A percentile compares a stretch with the other conserved stretches of the same genome.
Evolutionary conservation across 2,113 vertebrate genomes (phyloP).

Genomic region (Vombatus ursinus): DNA sequence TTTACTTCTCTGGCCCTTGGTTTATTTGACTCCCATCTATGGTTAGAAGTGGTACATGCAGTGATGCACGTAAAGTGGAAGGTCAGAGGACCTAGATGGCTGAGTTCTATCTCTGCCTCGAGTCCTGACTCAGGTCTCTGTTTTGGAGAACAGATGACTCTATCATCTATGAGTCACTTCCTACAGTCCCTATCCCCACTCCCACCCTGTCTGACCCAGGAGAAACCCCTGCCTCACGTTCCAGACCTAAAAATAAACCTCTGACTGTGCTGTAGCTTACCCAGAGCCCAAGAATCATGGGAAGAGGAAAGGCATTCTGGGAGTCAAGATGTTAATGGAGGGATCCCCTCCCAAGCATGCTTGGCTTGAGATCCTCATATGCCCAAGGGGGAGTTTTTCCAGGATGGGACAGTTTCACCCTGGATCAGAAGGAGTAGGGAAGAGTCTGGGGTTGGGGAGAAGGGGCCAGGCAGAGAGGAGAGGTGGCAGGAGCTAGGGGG

Average conservation of each 20-base stretch:
- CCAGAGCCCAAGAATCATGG: neutral
- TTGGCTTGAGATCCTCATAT: neutral
- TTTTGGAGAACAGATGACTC: conserved; percentile 46
- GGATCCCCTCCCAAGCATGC: neutral
- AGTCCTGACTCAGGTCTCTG: conserved; percentile 68
- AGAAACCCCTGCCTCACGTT: conserved; percentile 37
- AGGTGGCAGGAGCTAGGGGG: neutral
- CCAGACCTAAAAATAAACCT: conserved; percentile 59
- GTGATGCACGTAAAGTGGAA: neutral
- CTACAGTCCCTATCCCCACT: neutral
- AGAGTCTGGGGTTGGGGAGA: neutral
- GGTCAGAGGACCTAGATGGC: neutral
- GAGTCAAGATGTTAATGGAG: conserved; percentile 1
- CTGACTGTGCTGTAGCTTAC: neutral
- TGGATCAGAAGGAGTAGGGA: neutral
- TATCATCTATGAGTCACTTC: conserved; percentile 70
- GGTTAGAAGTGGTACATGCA: neutral
- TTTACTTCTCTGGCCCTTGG: neutral
- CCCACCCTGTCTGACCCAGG: conserved; percentile 55
- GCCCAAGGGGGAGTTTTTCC: neutral
- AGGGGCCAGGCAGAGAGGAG: neutral
- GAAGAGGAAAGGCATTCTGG: neutral
- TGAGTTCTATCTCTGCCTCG: neutral
- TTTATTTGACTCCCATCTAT: neutral
- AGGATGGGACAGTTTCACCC: neutral